Evolutionary conservation across 2,797 vertebrate genomes (phyloP).

Genomic region (Harpagifer antarcticus): DNA sequence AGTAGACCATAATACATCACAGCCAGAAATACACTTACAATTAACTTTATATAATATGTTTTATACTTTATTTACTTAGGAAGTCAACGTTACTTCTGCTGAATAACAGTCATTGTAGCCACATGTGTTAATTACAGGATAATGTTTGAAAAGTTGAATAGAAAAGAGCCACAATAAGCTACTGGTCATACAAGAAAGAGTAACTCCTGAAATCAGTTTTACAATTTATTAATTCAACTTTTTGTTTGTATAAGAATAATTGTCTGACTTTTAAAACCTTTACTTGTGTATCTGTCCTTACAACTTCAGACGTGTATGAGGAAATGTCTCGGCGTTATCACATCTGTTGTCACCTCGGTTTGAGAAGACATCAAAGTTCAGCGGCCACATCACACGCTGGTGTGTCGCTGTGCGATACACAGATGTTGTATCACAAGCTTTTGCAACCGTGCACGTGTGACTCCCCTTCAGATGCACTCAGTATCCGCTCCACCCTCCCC

Average conservation of each 20-base stretch:
- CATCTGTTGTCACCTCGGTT: not conserved
- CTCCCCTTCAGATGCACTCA: constrained; percentile 20
- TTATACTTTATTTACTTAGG: not conserved
- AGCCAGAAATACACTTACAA: not conserved
- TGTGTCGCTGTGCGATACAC: not conserved
- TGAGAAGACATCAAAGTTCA: not conserved
- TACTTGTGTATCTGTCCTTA: not conserved
- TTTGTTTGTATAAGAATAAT: too few relatives aligned
- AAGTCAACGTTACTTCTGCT: not conserved
- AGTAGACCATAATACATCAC: not conserved
- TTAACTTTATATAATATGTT: not conserved
- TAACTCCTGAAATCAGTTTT: not conserved
- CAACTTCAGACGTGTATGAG: not conserved
- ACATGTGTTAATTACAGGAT: not conserved
- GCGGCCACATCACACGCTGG: not conserved
- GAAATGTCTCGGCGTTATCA: not conserved
- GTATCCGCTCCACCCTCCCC: not conserved
- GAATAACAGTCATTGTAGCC: not conserved
- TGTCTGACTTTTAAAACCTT: not conserved
- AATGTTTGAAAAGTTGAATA: not conserved
- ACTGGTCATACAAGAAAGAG: not conserved
- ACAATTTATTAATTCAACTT: not conserved
- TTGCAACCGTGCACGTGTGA: not conserved
- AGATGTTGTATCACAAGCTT: constrained; percentile 35
- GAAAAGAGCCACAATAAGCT: not conserved